These are phyloP conservation scores for Ciconia stormi DNA, from an alignment of 2,113 vertebrate species.

Conservation along the genomic window DNA sequence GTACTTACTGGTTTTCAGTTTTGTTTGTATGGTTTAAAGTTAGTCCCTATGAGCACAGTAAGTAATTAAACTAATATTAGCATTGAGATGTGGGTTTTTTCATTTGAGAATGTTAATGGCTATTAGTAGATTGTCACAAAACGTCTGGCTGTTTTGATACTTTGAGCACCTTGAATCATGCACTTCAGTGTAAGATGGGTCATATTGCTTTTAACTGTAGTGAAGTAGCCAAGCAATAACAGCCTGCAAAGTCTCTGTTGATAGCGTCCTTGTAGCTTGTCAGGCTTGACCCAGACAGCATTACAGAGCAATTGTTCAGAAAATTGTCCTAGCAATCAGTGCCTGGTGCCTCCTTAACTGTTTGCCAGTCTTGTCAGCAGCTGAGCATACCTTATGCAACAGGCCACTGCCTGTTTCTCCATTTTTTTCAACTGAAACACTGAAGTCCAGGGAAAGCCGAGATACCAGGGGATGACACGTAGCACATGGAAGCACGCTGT, in stretches of 20 bases:
- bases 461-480: background rate
- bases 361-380: background rate
- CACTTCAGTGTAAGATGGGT: background rate
- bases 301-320: background rate
- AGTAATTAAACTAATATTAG: constrained; percentile 42
- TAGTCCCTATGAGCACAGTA: constrained; percentile 3
- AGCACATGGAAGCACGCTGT: background rate
- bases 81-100: background rate
- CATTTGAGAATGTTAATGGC: background rate
- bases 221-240: background rate
- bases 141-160: background rate
- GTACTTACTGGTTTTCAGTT: constrained; percentile 13
- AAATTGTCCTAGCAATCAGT: background rate
- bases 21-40: constrained; percentile 17
- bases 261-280: background rate
- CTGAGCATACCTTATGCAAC: background rate
- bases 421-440: background rate
- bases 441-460: background rate
- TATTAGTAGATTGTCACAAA: constrained; percentile 13
- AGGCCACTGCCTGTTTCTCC: background rate
- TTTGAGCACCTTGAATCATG: background rate
- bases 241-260: background rate
- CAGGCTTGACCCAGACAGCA: background rate
- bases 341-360: background rate
- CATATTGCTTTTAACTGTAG: background rate